Conservation (phyloP, 2,888 invertebrate genomes). For the Lasius fuliginosus region DNA sequence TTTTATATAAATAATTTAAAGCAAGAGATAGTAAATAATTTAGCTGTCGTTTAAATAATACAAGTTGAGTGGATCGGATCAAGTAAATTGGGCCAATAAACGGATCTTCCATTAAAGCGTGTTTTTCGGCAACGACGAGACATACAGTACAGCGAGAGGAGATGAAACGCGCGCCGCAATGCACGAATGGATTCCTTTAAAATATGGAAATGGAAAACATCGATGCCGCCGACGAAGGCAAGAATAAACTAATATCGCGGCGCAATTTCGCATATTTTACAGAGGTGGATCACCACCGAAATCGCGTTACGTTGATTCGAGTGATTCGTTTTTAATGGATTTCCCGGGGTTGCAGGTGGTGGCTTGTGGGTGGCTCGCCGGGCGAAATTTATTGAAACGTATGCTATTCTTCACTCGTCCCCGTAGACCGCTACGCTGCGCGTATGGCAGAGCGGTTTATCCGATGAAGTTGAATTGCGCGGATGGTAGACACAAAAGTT, state of each 20-base stretch:
- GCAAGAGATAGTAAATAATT: neutral
- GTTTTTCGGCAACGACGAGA: neutral
- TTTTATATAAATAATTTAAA: neutral
- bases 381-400: conserved; percentile 77
- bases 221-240: conserved; percentile 51
- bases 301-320: conserved; percentile 58
- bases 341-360: conserved; percentile 61
- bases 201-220: conserved; percentile 53
- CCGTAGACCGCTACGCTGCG: conserved; percentile 56
- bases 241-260: conserved; percentile 55
- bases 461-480: conserved; percentile 59
- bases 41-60: neutral
- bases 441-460: conserved; percentile 57
- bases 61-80: neutral
- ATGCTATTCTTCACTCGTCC: conserved; percentile 67
- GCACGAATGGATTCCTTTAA: conserved; percentile 46
- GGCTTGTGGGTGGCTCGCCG: conserved; percentile 52
- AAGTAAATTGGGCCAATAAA: neutral
- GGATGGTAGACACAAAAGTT: conserved; percentile 58
- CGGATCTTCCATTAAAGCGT: neutral
- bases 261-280: conserved; percentile 52
- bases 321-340: conserved; percentile 67
- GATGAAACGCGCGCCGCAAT: conserved; percentile 16
- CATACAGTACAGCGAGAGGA: neutral
- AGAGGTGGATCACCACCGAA: conserved; percentile 43